Base-by-base conservation (phyloP, 2,888 invertebrate species). In the Slavum lentiscoides region DNA sequence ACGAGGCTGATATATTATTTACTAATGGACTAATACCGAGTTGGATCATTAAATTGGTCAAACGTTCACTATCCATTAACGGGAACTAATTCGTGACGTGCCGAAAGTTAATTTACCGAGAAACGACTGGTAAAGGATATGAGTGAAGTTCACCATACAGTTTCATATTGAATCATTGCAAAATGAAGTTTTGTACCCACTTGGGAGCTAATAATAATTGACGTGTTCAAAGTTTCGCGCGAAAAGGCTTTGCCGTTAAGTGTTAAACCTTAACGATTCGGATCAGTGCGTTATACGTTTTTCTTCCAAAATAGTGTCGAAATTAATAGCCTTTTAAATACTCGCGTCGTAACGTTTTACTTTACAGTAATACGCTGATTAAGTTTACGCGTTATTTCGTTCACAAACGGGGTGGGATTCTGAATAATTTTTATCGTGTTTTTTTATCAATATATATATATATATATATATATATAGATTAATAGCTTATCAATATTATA, bases 21-120 rank as follows among this genome's bases (percentile, higher is more conserved):
- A 30, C 58, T 43, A 75, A 75, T 75, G 39, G 66, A 58, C 39
- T 55, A 67, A 43, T 23, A 17, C 39, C 58, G 58, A 58, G 23
- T 23, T 23, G 37, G 19, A 15, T 58, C 66, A 58, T 75, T 67
- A 67, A 23, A 15, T 11, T 49, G 59, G 59, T 68, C n/a, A 23
- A 39, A 76, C 59, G 59, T 43, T 76, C 43, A 68, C 49, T 59
- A 68, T 7, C 19, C 15, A 73, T 61, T 73, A 73, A 73, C 43
- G 73, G 23, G 30, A 23, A 43, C 39, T 61, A 49, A 49, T 49
- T 30, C 59, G 49, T 15, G 59, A 49, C 6, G 67, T 21, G 30
- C 68, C 30, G 8, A 76, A 67, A 76, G 68, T 76, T 76, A 76
- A 76, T 76, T 59, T 75, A 59, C 59, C 15, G 67, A 76, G 23